Base-by-base conservation (phyloP, 2,888 invertebrate genomes). In the Zelleria hepariella region DNA sequence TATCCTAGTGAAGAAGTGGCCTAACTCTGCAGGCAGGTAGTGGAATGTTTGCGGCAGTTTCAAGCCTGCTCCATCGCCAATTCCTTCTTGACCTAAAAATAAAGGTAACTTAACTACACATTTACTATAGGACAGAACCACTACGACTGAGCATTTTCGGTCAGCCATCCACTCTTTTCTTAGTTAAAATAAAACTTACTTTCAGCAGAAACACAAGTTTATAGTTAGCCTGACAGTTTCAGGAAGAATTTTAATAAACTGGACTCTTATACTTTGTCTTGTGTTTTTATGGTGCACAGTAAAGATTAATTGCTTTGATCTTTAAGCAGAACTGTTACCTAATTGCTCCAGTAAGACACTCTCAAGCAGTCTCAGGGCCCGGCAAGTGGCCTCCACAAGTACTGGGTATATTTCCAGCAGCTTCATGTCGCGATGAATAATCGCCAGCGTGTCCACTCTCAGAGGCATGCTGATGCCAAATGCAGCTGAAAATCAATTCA, bases 1-100 rank as follows among this genome's bases (percentile, higher is more conserved):
- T 52, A 94, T 87, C 65, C 93, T 90, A 8, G 95, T 94, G 21
- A 96, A 75, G 68, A 95, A 94, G 78, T 96, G 95, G 1, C 94
- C 94, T 68, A 94, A 90, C 64, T 91, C 91, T 63, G 83, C 75
- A 10, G 94, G 93, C 64, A 92, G 91, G 74, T 94, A 96, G 77
- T 97, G 96, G 74, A 92, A 92, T 53, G 93, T 91, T 77, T 92
- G 90, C 18, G 94, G 93, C 58, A 91, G 77, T 64, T 87, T 83
- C n/a, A 92, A 67, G 5, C 82, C 83, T 10, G 86, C 82, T 24
- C 89, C 84, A 64, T 89, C 85, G 1, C 89, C 89, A 60, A 87
- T 87, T 59, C 88, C 88, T 76, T 88, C 88, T 74, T 89, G 86
- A 63, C 87, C 88, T 88, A 59, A 6, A 51, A 42, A 10, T 32